Conservation (phyloP, 2,797 vertebrate species). For the Hippoglossus hippoglossus region DNA sequence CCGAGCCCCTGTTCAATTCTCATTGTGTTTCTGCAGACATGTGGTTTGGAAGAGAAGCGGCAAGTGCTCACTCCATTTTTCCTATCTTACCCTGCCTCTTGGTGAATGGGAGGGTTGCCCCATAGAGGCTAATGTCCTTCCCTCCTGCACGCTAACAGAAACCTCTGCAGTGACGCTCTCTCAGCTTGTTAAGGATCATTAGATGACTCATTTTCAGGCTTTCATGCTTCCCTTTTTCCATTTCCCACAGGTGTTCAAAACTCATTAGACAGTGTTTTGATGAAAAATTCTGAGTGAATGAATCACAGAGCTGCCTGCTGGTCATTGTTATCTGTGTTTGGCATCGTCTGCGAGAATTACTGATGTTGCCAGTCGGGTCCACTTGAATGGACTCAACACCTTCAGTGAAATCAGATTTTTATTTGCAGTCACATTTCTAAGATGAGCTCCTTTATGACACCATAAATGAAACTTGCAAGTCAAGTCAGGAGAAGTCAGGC, state of each 20-base stretch:
- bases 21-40: conserved; percentile 20
- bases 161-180: conserved; percentile 31
- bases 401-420: not conserved
- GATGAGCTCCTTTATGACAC: conserved; percentile 28
- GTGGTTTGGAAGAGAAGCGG: conserved; percentile 2
- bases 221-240: conserved; percentile 32
- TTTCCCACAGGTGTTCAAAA: conserved; percentile 60
- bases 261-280: conserved; percentile 37
- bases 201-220: conserved; percentile 64
- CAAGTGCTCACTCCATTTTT: conserved; percentile 10
- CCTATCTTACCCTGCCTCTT: not conserved
- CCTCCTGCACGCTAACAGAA: conserved; percentile 28
- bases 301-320: conserved; percentile 53
- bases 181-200: conserved; percentile 52
- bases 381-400: conserved; percentile 6
- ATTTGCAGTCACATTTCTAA: not conserved
- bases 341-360: conserved; percentile 6
- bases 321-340: conserved; percentile 45
- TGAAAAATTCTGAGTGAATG: conserved; percentile 45
- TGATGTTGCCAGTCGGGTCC: conserved; percentile 4
- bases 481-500: conserved; percentile 70
- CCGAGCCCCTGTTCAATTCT: conserved; percentile 10
- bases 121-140: conserved; percentile 14
- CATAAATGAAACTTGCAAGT: conserved; percentile 59
- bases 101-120: conserved; percentile 8